These are phyloP conservation scores for Arizona elegans DNA, from an alignment of 2,113 vertebrate species.

Conservation along the genomic window DNA sequence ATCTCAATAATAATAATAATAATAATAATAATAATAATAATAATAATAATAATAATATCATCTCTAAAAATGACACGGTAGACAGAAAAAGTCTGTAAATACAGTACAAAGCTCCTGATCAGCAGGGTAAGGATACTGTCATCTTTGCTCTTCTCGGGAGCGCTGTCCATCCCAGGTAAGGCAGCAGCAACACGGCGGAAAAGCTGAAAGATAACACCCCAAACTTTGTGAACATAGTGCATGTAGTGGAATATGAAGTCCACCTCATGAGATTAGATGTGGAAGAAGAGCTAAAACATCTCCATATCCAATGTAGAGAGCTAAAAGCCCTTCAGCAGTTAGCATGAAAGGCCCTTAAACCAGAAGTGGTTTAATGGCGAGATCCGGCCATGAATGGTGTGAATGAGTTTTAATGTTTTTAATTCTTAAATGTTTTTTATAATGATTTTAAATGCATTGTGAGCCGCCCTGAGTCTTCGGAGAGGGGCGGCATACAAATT, in stretches of 20 bases:
- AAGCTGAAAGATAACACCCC: conserved; percentile 65
- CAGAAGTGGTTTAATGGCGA: neutral
- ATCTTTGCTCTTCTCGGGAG: conserved; percentile 87
- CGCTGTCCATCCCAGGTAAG: conserved; percentile 84
- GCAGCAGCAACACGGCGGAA: conserved; percentile 85
- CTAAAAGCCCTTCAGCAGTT: neutral
- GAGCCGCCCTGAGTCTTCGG: too few relatives aligned
- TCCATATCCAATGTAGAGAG: too few relatives aligned
- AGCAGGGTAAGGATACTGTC: conserved; percentile 80
- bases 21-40: too few relatives aligned
- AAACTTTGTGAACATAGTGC: neutral
- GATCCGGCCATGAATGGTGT: too few relatives aligned
- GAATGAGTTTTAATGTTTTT: too few relatives aligned
- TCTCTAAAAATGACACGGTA: neutral
- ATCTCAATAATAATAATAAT: too few relatives aligned
- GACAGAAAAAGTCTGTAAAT: neutral
- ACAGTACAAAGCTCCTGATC: neutral
- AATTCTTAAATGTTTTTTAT: too few relatives aligned
- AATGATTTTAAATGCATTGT: too few relatives aligned
- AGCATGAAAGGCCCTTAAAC: neutral
- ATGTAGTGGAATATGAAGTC: neutral
- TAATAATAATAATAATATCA: too few relatives aligned
- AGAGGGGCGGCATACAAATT: too few relatives aligned
- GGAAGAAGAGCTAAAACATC: neutral
- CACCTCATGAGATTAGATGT: neutral